Conservation (phyloP, 2,888 invertebrate genomes). For the Hoplodrina ambigua region DNA sequence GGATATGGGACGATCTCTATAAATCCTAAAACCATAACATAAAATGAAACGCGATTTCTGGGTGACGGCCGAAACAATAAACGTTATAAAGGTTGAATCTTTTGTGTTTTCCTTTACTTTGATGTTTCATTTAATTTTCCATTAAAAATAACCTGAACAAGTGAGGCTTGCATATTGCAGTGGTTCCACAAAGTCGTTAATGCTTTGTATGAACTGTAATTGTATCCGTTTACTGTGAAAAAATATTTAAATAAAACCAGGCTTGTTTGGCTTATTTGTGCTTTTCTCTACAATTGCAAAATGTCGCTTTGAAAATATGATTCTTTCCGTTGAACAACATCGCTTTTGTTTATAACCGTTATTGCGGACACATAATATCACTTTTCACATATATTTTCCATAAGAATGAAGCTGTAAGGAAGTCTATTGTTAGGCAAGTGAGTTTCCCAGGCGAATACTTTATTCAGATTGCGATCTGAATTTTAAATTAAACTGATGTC, state of each 20-base stretch:
- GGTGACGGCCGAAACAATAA: conserved; percentile 37
- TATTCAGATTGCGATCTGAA: conserved; percentile 52
- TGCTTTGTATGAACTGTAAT: background rate
- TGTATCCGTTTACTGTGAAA: background rate
- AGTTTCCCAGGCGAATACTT: conserved; percentile 44
- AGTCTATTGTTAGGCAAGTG: conserved; percentile 47
- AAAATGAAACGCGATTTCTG: conserved; percentile 52
- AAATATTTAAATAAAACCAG: background rate
- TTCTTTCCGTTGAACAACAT: background rate
- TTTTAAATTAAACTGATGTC: conserved; percentile 41
- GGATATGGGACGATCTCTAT: conserved; percentile 29
- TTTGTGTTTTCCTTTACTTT: conserved; percentile 38
- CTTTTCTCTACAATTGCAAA: background rate
- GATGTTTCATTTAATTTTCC: conserved; percentile 17
- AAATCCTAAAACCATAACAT: conserved; percentile 43
- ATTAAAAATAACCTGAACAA: conserved; percentile 3
- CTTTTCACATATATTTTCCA: conserved; percentile 45
- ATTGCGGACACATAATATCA: conserved; percentile 35
- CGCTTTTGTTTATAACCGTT: conserved; percentile 23
- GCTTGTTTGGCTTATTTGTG: background rate
- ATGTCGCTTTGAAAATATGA: background rate
- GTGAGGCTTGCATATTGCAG: conserved; percentile 1
- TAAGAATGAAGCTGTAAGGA: conserved; percentile 51
- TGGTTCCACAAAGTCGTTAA: background rate
- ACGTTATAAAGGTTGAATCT: conserved; percentile 13